A percentile compares a stretch with the other conserved stretches of the same genome.
Evolutionary conservation across 2,113 vertebrate genomes (phyloP).

Genomic region (Hoplias malabaricus): DNA sequence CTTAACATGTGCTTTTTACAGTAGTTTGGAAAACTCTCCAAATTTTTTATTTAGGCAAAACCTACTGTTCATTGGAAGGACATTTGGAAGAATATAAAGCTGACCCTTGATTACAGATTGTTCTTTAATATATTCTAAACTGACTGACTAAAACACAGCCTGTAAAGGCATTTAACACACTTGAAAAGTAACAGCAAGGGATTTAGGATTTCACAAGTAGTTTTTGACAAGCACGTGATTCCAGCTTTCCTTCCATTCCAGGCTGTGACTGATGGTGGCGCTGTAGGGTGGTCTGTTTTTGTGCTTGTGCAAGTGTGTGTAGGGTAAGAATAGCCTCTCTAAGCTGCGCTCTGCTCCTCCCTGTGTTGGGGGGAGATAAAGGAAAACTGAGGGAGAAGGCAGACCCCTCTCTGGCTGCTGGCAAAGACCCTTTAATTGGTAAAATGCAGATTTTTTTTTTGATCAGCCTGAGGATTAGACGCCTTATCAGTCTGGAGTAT

Average conservation of each 20-base stretch:
- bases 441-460: conserved; percentile 99
- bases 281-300: conserved; percentile 42
- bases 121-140: no score
- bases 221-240: background rate
- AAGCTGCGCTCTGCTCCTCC: conserved; percentile 75
- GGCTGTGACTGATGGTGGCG: conserved; percentile 27
- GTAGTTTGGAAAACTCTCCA: no score
- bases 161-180: no score
- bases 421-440: conserved; percentile 94
- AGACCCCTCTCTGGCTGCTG: conserved; percentile 84
- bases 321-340: conserved; percentile 46
- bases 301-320: background rate
- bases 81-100: no score
- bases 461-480: conserved; percentile 96
- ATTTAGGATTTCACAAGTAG: no score
- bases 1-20: no score
- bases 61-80: no score
- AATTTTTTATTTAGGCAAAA: no score
- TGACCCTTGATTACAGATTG: no score
- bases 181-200: no score
- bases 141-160: no score
- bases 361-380: conserved; percentile 92
- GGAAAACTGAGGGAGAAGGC: conserved; percentile 75
- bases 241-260: background rate
- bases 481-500: conserved; percentile 95